Percentiles rank a stretch among this genome's conserved stretches.
Conservation (phyloP, 2,113 vertebrate genomes). For the Chunga burmeisteri region DNA sequence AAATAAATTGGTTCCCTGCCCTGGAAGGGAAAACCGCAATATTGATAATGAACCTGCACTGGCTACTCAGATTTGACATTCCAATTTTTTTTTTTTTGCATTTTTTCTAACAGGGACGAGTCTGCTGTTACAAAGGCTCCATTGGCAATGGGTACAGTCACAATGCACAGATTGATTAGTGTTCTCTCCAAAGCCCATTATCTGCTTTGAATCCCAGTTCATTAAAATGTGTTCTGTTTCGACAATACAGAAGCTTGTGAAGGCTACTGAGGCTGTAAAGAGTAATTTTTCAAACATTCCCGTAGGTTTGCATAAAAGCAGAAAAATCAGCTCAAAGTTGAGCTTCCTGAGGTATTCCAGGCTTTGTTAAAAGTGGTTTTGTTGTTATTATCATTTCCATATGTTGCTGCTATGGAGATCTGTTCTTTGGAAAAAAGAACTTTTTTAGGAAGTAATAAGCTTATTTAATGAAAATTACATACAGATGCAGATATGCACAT, state of each 20-base stretch:
- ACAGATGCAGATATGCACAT: neutral
- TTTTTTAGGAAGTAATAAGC: neutral
- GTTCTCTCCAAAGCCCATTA: neutral
- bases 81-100: neutral
- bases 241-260: neutral
- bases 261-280: neutral
- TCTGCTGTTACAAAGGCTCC: neutral
- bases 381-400: neutral
- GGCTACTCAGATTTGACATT: neutral
- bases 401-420: neutral
- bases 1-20: conserved; percentile 19
- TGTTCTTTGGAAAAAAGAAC: neutral
- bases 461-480: neutral
- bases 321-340: neutral
- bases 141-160: neutral
- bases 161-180: neutral
- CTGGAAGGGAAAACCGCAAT: neutral
- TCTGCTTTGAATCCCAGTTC: neutral
- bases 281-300: neutral
- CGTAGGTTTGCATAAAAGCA: neutral
- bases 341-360: neutral
- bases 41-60: neutral
- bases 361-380: neutral
- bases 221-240: neutral
- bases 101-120: neutral